A percentile compares a stretch with the other conserved stretches of the same genome.
Conservation (phyloP, 2,888 invertebrate genomes). For the Cactoblastis cactorum region DNA sequence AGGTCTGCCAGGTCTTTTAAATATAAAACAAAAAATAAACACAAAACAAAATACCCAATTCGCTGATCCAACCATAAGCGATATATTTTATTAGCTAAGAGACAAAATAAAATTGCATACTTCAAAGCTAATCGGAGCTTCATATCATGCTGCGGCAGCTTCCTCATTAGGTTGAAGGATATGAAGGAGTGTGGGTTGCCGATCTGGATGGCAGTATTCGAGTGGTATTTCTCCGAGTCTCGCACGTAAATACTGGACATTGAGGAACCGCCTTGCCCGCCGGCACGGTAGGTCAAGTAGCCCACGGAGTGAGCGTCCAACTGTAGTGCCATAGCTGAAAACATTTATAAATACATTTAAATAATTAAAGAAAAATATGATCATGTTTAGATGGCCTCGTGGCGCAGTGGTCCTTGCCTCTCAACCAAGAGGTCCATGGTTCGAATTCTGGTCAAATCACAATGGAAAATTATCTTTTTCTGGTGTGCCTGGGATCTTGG, state of each 20-base stretch:
- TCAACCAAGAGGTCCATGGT: no score
- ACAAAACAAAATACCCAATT: no score
- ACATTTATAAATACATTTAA: conserved; percentile 11
- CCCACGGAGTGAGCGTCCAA: conserved; percentile 93
- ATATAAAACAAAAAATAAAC: no score
- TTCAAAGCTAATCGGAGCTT: conserved; percentile 88
- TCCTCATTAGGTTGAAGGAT: conserved; percentile 87
- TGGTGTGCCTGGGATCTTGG: no score
- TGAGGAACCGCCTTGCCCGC: conserved; percentile 81
- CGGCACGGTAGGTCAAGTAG: conserved; percentile 90
- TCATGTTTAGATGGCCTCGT: no score
- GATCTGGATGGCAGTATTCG: conserved; percentile 87
- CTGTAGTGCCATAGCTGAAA: conserved; percentile 88
- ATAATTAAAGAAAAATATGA: not conserved
- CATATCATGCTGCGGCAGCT: conserved; percentile 87
- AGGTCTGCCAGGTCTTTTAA: no score
- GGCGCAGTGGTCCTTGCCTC: no score
- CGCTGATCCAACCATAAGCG: no score
- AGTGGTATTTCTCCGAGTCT: conserved; percentile 84
- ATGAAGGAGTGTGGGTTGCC: conserved; percentile 90
- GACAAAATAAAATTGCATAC: no score
- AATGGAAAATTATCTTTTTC: no score
- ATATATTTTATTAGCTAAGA: no score
- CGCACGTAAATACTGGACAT: conserved; percentile 91
- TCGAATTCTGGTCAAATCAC: no score